Evolutionary conservation across 1,140 invertebrate genomes (phyloP).

Genomic region (Anoplolepis gracilipes): DNA sequence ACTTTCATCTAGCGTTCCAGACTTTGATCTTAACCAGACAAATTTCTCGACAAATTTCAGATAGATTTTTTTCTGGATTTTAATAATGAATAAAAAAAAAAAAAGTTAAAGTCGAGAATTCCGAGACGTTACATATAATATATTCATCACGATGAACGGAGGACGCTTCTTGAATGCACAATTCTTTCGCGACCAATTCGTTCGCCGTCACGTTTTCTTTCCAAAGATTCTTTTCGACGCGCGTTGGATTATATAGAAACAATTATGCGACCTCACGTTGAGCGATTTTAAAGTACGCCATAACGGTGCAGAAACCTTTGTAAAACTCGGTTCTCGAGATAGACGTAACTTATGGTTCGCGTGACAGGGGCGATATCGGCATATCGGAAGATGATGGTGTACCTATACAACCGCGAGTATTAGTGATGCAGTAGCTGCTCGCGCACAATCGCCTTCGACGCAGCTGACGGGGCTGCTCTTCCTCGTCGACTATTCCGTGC

Average conservation of each 20-base stretch:
- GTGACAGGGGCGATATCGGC: conserved; percentile 15
- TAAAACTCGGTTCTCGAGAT: conserved; percentile 30
- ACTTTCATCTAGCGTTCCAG: neutral
- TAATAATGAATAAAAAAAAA: neutral
- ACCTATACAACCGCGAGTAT: neutral
- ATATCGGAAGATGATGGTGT: conserved; percentile 19
- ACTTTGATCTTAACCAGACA: conserved; percentile 1
- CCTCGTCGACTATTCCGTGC: conserved; percentile 26
- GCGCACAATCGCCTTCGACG: conserved; percentile 46
- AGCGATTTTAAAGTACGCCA: conserved; percentile 3
- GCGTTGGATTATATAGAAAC: neutral
- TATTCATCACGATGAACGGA: neutral
- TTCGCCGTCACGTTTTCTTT: neutral
- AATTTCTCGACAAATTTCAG: neutral
- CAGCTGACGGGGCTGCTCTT: conserved; percentile 55
- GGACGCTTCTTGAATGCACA: neutral
- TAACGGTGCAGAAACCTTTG: conserved; percentile 14
- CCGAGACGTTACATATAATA: neutral
- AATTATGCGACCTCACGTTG: conserved; percentile 52
- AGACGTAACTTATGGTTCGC: conserved; percentile 35
- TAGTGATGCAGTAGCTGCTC: conserved; percentile 20
- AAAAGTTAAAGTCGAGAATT: neutral
- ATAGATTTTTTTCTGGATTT: neutral
- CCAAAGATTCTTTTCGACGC: neutral
- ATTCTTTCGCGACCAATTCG: neutral